phyloP scores from a whole-genome alignment of 2,888 invertebrate genomes.

The Drosophila cognata region DNA sequence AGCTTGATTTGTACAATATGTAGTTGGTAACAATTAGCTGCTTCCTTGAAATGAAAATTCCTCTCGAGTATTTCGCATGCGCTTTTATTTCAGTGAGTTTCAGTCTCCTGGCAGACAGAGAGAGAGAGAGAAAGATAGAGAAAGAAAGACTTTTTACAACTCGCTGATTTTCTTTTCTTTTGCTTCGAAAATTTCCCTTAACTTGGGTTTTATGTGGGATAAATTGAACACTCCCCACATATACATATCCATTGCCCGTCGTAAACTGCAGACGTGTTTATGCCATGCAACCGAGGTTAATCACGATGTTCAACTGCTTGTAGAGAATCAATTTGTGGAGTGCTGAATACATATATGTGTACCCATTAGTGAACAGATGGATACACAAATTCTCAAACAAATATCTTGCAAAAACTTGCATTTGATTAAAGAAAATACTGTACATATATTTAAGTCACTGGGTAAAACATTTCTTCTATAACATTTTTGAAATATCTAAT shows the following conservation, averaged over 20 bases:
- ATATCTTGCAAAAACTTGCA: not conserved
- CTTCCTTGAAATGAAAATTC: conserved; percentile 53
- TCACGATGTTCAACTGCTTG: conserved; percentile 1
- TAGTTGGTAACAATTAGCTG: conserved; percentile 59
- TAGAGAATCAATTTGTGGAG: not conserved
- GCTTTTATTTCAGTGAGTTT: conserved; percentile 76
- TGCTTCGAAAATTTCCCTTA: not conserved
- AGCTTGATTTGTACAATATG: conserved; percentile 60
- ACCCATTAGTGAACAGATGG: not conserved
- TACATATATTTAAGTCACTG: not conserved
- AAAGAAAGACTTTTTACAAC: conserved; percentile 39
- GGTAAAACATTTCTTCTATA: not conserved
- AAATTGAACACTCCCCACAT: conserved; percentile 19
- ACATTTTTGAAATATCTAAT: not conserved
- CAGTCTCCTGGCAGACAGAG: conserved; percentile 7
- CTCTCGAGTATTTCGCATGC: conserved; percentile 59
- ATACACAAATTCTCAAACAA: not conserved
- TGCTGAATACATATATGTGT: not conserved
- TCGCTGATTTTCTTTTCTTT: conserved; percentile 31
- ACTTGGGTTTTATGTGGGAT: not conserved
- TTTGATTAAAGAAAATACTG: not conserved
- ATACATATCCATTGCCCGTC: not conserved
- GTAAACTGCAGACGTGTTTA: conserved; percentile 12
- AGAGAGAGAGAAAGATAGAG: not conserved
- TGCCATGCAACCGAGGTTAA: conserved; percentile 7